A percentile compares a stretch with the other conserved stretches of the same genome.
These are phyloP conservation scores for Melanotaenia duboulayi DNA, from an alignment of 2,113 vertebrate genomes.

Conservation along the genomic window DNA sequence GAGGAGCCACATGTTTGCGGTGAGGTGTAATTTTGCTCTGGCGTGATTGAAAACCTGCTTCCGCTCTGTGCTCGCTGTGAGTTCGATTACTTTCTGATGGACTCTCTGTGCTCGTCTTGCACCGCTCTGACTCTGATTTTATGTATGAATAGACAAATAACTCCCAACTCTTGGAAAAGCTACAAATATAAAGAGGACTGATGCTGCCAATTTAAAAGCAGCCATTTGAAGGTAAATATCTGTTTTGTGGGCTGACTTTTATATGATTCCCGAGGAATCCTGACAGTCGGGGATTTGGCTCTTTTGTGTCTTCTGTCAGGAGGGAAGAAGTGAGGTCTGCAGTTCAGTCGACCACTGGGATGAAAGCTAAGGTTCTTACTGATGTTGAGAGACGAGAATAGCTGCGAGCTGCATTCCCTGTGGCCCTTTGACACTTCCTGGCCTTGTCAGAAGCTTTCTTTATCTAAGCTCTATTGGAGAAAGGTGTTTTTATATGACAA, in stretches of 20 bases:
- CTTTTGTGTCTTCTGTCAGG: conserved; percentile 7
- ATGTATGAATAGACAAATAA: conserved; percentile 44
- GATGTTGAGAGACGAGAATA: not conserved
- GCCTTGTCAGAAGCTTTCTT: conserved; percentile 18
- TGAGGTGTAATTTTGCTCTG: conserved; percentile 12
- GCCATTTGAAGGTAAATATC: not conserved
- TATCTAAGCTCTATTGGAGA: not conserved
- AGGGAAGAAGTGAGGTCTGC: not conserved
- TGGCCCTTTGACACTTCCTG: not conserved
- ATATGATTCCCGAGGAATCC: not conserved
- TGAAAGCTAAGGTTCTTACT: conserved; percentile 14
- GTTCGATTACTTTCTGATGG: conserved; percentile 48
- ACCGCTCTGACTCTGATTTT: conserved; percentile 30
- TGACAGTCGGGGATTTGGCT: not conserved
- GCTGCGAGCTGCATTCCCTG: conserved; percentile 12
- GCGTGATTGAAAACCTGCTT: conserved; percentile 57
- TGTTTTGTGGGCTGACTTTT: not conserved
- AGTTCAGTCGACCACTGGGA: conserved; percentile 15
- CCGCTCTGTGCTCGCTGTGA: conserved; percentile 6
- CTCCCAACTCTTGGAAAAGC: not conserved
- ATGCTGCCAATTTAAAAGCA: not conserved
- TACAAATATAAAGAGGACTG: conserved; percentile 22
- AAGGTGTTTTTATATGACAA: conserved; percentile 21
- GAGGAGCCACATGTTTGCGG: conserved; percentile 9
- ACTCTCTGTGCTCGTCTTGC: conserved; percentile 18